Evolutionary conservation across 2,888 invertebrate species (phyloP), one percentile per base, ranked within the genome.

Genomic region (Himalopsyche tibetana): DNA sequence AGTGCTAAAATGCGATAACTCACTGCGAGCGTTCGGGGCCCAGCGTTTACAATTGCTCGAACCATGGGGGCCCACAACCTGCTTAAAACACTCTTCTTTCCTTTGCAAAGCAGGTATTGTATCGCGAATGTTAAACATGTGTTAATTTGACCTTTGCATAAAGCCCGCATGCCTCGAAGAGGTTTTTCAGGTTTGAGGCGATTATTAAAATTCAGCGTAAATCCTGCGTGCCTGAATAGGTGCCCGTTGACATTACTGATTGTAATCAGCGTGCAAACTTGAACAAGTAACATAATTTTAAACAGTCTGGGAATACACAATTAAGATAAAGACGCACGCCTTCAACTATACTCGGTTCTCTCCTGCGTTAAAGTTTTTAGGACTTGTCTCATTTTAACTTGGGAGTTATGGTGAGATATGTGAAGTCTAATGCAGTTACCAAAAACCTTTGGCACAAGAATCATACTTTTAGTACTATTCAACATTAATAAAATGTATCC

Each of bases 91-190:
- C 74, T 38, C 36, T 74, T 74, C 11, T 74, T 36, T 74, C 74
- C 74, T 74, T 51, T 12, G 19, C 74, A 12, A 36, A 74, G 69
- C 36, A 74, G 15, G 28, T 74, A 74, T 74, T 36, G 36, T 74
- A 36, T 36, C 36, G 82, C 19, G 36, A 82, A 56, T 82, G 82
- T 82, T 82, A 17, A 56, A 82, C 82, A 36, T 55, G 82, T 56
- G 55, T 82, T 82, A 82, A 82, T 82, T 11, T 82, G 82, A 82
- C 82, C 82, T 55, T 36, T 55, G 40, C 6, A 56, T 19, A 51
- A 82, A 55, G 36, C 28, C 74, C 36, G 63, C 63, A 15, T 28
- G 28, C 74, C 38, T 38, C 74, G 36, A 74, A 74, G 74, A 12
- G 2, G 15, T 36, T 36, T 74, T 74, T 11, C 74, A 11, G 74